phyloP scores from a whole-genome alignment of 2,797 vertebrate species.

The Odontamblyopus rebecca region DNA sequence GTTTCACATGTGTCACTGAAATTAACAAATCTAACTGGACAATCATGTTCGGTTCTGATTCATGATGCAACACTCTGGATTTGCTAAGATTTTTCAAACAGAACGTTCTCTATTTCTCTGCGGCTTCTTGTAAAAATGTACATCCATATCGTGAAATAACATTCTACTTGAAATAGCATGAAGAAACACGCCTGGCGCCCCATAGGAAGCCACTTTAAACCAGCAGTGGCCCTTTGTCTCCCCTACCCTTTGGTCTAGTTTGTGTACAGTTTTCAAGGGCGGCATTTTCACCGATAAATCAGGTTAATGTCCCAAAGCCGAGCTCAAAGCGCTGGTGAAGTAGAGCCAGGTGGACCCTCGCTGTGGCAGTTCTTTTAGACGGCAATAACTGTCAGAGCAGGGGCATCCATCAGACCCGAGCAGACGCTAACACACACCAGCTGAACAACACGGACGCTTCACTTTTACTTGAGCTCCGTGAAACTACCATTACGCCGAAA shows the following conservation, averaged over 20 bases:
- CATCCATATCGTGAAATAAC: too few species aligned
- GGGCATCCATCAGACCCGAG: slow-evolving; percentile 52
- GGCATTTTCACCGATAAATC: slow-evolving; percentile 24
- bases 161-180: too few species aligned
- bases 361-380: slow-evolving; percentile 37
- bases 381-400: slow-evolving; percentile 51
- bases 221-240: not conserved
- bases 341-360: slow-evolving; percentile 58
- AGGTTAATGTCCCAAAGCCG: slow-evolving; percentile 32
- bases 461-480: slow-evolving; percentile 3
- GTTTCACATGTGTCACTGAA: too few species aligned
- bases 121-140: too few species aligned
- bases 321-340: slow-evolving; percentile 42
- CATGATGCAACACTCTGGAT: too few species aligned
- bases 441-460: slow-evolving; percentile 43
- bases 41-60: too few species aligned
- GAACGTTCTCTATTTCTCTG: too few species aligned
- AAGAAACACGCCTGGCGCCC: too few species aligned
- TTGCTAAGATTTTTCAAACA: too few species aligned
- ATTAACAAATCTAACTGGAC: too few species aligned
- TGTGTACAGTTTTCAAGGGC: slow-evolving; percentile 14
- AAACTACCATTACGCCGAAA: not conserved
- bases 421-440: slow-evolving; percentile 50
- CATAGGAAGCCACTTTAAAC: too few species aligned
- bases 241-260: slow-evolving; percentile 7